Evolutionary conservation across 2,888 invertebrate genomes (phyloP).

Genomic region (Polymixis flavicincta): DNA sequence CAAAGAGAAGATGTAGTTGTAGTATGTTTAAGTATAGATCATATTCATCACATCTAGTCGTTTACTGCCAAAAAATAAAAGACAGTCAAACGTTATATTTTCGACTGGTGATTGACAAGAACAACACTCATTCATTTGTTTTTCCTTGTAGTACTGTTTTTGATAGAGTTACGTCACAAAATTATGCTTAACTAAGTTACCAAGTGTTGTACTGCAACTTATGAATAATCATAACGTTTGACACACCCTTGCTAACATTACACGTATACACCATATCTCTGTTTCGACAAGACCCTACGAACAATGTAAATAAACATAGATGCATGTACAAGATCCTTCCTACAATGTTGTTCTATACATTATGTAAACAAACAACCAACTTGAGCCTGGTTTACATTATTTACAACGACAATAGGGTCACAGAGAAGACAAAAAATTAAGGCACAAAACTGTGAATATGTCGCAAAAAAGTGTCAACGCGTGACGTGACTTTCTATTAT

Average conservation of each 20-base stretch:
- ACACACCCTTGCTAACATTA: conserved; percentile 30
- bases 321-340: conserved; percentile 16
- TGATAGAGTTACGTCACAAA: background rate
- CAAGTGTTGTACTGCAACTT: conserved; percentile 21
- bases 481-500: conserved; percentile 66
- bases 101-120: background rate
- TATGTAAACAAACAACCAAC: conserved; percentile 47
- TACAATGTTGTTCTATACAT: conserved; percentile 21
- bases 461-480: conserved; percentile 64
- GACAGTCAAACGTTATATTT: background rate
- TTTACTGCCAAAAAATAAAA: background rate
- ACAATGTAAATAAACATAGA: conserved; percentile 36
- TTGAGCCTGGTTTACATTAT: conserved; percentile 52
- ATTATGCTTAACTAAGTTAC: conserved; percentile 5
- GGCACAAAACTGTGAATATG: conserved; percentile 60
- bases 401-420: conserved; percentile 57
- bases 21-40: too few relatives aligned
- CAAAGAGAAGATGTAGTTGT: too few relatives aligned
- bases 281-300: conserved; percentile 37
- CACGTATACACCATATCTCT: conserved; percentile 25
- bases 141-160: background rate
- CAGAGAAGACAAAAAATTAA: conserved; percentile 61
- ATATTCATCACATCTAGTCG: too few relatives aligned
- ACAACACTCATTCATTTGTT: background rate
- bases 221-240: conserved; percentile 47